phyloP scores from a whole-genome alignment of 2,797 vertebrate species.

The Aselliscus stoliczkanus region DNA sequence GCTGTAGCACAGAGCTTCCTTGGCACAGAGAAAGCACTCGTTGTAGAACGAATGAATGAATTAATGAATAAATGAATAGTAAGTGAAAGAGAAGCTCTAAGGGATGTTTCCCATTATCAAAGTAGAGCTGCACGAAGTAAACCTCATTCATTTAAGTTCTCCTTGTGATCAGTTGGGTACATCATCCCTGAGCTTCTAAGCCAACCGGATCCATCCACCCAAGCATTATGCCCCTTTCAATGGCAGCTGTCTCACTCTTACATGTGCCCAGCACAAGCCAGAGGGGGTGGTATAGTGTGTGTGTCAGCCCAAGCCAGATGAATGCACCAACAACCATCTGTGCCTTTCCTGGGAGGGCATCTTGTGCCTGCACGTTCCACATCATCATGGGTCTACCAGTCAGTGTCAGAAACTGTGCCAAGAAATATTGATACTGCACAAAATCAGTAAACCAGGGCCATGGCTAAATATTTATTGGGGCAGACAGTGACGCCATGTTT shows the following conservation, averaged over 20 bases:
- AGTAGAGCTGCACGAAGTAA: background rate
- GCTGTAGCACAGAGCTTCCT: background rate
- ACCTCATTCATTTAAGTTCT: background rate
- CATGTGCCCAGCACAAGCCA: background rate
- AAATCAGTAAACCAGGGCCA: slow-evolving; percentile 60
- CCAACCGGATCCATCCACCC: background rate
- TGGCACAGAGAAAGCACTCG: background rate
- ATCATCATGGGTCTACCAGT: slow-evolving; percentile 15
- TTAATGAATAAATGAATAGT: background rate
- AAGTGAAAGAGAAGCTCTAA: background rate
- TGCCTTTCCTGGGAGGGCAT: slow-evolving; percentile 26
- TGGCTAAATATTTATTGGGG: slow-evolving; percentile 65
- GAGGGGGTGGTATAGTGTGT: background rate
- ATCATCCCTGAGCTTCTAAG: slow-evolving; percentile 8
- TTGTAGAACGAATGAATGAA: background rate
- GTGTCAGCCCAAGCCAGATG: background rate
- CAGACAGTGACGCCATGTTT: slow-evolving; percentile 47
- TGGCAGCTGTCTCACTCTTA: background rate
- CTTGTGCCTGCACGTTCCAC: slow-evolving; percentile 14
- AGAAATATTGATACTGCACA: slow-evolving; percentile 60
- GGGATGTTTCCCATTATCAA: background rate
- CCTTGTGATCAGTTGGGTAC: background rate
- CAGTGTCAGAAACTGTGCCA: slow-evolving; percentile 22
- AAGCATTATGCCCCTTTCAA: slow-evolving; percentile 9
- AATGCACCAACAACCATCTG: slow-evolving; percentile 12